These are phyloP conservation scores for Philotrypesis tridentata DNA, from an alignment of 1,140 invertebrate genomes.

Conservation along the genomic window DNA sequence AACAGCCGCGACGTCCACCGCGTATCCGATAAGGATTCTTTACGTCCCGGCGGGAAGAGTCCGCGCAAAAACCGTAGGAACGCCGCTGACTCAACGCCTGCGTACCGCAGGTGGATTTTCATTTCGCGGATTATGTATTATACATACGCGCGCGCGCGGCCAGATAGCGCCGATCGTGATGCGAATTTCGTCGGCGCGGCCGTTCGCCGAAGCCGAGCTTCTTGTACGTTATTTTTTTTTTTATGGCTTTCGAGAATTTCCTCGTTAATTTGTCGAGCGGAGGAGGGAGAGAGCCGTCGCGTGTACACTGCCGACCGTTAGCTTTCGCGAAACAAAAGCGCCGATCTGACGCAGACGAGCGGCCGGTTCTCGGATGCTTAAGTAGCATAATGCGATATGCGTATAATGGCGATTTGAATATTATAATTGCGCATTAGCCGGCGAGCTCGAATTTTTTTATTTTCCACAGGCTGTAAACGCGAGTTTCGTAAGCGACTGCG, in stretches of 20 bases:
- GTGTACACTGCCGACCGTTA: background rate
- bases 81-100: conserved; percentile 15
- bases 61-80: too few relatives aligned
- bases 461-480: too few relatives aligned
- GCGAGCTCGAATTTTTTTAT: too few relatives aligned
- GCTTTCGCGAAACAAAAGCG: background rate
- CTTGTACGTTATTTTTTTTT: background rate
- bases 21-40: conserved; percentile 35
- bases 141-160: too few relatives aligned
- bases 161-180: conserved; percentile 1
- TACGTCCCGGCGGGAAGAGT: too few relatives aligned
- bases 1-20: background rate
- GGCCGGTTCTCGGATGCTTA: too few relatives aligned
- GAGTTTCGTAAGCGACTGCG: too few relatives aligned
- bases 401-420: too few relatives aligned
- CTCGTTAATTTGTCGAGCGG: conserved; percentile 26
- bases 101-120: conserved; percentile 17
- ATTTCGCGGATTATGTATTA: conserved; percentile 1
- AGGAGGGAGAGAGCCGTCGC: too few relatives aligned
- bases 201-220: background rate
- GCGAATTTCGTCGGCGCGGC: conserved; percentile 17
- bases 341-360: too few relatives aligned
- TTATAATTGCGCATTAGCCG: too few relatives aligned
- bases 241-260: conserved; percentile 31
- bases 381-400: too few relatives aligned